Percentiles rank a stretch among this genome's conserved stretches.
phyloP scores from a whole-genome alignment of 37 sponge, comb jelly and placozoan species.

The Chondrilla cf. caribensis region DNA sequence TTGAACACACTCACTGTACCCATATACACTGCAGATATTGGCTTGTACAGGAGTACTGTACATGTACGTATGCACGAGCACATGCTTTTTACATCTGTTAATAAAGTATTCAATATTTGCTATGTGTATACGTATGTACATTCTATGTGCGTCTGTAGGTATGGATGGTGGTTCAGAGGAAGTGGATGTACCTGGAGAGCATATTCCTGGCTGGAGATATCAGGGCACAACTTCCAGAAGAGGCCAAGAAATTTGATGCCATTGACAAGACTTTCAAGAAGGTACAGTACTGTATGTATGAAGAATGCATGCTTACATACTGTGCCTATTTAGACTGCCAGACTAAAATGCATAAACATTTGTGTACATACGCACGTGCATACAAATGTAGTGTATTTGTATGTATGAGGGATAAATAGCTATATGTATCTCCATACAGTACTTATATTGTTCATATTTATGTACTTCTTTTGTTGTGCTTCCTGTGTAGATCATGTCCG shows the following conservation, averaged over 20 bases:
- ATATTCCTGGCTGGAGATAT: constrained; percentile 99
- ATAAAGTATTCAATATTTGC: too few relatives aligned
- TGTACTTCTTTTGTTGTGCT: background rate
- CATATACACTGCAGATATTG: background rate
- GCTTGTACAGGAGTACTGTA: background rate
- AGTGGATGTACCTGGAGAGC: constrained; percentile 99
- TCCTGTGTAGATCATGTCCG: constrained; percentile 82
- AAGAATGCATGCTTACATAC: too few relatives aligned
- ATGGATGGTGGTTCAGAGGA: constrained; percentile 99
- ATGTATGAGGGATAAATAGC: background rate
- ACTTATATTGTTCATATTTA: background rate
- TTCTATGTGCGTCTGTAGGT: constrained; percentile 45
- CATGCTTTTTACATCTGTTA: background rate
- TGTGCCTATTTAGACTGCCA: too few relatives aligned
- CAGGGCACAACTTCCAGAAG: constrained; percentile 95
- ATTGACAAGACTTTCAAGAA: constrained; percentile 99
- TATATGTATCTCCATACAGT: background rate
- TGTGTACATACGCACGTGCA: background rate
- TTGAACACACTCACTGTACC: too few relatives aligned
- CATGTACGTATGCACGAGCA: background rate
- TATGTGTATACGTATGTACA: background rate
- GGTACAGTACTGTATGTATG: constrained; percentile 24
- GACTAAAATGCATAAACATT: too few relatives aligned
- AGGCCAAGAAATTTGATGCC: constrained; percentile 98
- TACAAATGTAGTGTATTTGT: background rate